Evolutionary conservation across 2,797 vertebrate genomes (phyloP), one percentile per base, ranked within the genome.

Genomic region (Orestias chungarensis): DNA sequence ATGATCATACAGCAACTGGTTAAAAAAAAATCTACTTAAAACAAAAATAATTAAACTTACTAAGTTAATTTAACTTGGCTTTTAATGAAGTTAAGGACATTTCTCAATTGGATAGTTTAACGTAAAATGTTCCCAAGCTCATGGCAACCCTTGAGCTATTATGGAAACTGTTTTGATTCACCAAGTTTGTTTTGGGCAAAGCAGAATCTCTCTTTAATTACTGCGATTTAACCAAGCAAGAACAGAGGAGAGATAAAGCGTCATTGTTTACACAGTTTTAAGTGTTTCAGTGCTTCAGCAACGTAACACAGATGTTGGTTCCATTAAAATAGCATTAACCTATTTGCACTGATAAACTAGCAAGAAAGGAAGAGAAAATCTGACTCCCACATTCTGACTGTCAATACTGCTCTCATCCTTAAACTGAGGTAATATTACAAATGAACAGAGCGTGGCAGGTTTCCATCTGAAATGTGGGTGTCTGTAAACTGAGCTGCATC

Each of bases 121-220:
- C 4, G 46, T 20, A 47, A 47, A 6, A 47, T 6, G 18, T 47
- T 47, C 23, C 23, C 33, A 35, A 40, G 27, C n/a, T 40, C 29
- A 42, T 64, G 64, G 71, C 62, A 52, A 52, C 50, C 50, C 3
- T 52, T 12, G n/a, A n/a, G 31, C 70, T 43, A 66, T 31, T 11
- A 18, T 54, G 59, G 44, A 47, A 59, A 44, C 29, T 57, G 31
- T 38, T 23, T 71, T 64, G 27, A 38, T 55, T 14, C 2, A 11
- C 8, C 43, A 49, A 72, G 64, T 20, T 64, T 25, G 3, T 17
- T 20, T 65, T 50, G n/a, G 31, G 11, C 23, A 64, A 65, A 38
- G 9, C 0, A 40, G 46, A 62, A 50, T 68, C 4, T 43, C 18
- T 29, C 33, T 74, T 59, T 49, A 33, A 61, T 38, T 46, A 23